Evolutionary conservation across 1,140 invertebrate genomes (phyloP).

Genomic region (Drosophila takahashii): DNA sequence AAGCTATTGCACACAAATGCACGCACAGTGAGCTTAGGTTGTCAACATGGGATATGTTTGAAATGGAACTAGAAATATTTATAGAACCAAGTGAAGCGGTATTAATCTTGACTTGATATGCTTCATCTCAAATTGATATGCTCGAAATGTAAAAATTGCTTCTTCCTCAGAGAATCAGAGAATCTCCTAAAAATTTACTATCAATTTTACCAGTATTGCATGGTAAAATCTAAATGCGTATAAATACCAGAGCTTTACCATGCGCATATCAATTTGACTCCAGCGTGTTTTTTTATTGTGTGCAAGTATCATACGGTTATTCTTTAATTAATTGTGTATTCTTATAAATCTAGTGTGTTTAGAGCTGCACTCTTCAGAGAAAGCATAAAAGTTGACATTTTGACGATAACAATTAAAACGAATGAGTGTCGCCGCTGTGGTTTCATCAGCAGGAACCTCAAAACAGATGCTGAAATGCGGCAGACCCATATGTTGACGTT

Average conservation of each 20-base stretch:
- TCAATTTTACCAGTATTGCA: too few relatives aligned
- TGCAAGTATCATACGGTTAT: too few relatives aligned
- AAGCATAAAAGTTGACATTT: constrained; percentile 29
- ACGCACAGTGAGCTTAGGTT: constrained; percentile 5
- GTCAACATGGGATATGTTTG: not conserved
- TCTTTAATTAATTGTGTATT: not conserved
- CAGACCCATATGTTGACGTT: constrained; percentile 25
- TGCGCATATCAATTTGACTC: too few relatives aligned
- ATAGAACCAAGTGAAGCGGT: not conserved
- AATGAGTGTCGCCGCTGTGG: constrained; percentile 52
- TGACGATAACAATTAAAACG: constrained; percentile 69
- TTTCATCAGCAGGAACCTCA: constrained; percentile 30
- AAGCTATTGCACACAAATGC: not conserved
- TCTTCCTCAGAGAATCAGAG: too few relatives aligned
- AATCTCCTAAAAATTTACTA: too few relatives aligned
- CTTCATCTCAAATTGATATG: too few relatives aligned
- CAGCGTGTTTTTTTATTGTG: too few relatives aligned
- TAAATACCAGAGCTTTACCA: too few relatives aligned
- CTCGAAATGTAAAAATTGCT: too few relatives aligned
- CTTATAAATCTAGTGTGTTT: not conserved
- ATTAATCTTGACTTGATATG: too few relatives aligned
- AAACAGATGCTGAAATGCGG: constrained; percentile 29
- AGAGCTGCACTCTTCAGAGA: constrained; percentile 1
- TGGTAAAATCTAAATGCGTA: too few relatives aligned
- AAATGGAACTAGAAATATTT: too few relatives aligned